Evolutionary conservation across 2,113 vertebrate genomes (phyloP), one percentile per base, ranked within the genome.

Genomic region (Phyllostomus discolor): DNA sequence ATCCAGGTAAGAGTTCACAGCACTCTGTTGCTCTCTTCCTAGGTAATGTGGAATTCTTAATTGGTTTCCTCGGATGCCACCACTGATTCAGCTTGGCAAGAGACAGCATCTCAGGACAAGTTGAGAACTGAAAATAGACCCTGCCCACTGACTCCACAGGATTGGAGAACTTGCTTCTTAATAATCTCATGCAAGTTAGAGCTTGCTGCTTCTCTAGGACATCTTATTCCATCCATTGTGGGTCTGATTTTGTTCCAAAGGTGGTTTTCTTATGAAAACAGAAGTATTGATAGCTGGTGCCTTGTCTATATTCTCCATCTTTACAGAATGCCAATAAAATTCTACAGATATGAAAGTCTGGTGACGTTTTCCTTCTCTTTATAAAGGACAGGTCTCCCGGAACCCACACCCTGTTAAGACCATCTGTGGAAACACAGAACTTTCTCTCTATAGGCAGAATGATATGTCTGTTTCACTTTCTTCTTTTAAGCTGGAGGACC

Each of bases 191-290:
- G 41, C 78, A 57, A 91, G 89, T 91, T 50, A 93, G 82, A 91
- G 75, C 83, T 87, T 90, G 84, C 89, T 46, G 2, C n/a, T n/a
- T 70, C 41, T 62, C 48, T 90, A 79, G 79, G 91, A 89, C 73
- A 46, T 86, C 57, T 48, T 91, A 54, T 80, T 95, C 62, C 54
- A 73, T 79, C 57, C 69, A 83, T n/a, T 59, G n/a, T 59, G 54
- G 24, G 48, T 94, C 78, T 97, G 59, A 88, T 83, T 97, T 94
- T 97, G 78, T 96, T 97, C 82, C 88, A 89, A 96, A 95, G 69
- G 82, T 97, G 64, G 31, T 86, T 96, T 95, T 59, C 67, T 86
- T 95, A 69, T 79, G 73, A 90, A 97, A 94, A 91, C 54, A 91
- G 88, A 95, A 96, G 52, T 82, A 91, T 50, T 57, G 35, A 82